Evolutionary conservation across 2,888 invertebrate species (phyloP).

Genomic region (Athalia circularis): DNA sequence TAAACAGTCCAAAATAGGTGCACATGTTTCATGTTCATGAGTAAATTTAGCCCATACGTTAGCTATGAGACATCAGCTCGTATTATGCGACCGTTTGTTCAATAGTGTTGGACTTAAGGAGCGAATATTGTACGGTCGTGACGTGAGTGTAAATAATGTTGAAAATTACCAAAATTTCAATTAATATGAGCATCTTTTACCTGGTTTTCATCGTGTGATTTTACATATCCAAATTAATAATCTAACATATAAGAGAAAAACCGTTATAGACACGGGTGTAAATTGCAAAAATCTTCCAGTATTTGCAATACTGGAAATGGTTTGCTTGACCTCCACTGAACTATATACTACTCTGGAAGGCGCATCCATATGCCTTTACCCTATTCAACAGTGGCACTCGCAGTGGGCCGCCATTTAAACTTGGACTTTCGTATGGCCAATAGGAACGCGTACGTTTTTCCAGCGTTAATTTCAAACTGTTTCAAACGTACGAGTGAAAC

Average conservation of each 20-base stretch:
- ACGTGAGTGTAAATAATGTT: neutral
- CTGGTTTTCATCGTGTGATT: neutral
- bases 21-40: conserved; percentile 37
- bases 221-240: neutral
- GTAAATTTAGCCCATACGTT: conserved; percentile 47
- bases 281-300: neutral
- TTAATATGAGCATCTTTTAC: neutral
- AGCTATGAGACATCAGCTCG: conserved; percentile 48
- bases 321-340: neutral
- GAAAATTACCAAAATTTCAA: neutral
- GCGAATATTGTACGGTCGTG: neutral
- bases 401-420: too few relatives aligned
- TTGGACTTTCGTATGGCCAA: too few relatives aligned
- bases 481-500: too few relatives aligned
- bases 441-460: too few relatives aligned
- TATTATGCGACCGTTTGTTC: conserved; percentile 41
- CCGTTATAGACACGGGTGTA: neutral
- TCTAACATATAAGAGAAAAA: conserved; percentile 9
- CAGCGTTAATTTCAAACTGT: too few relatives aligned
- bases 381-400: too few relatives aligned
- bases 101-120: conserved; percentile 3
- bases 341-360: too few relatives aligned
- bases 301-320: neutral
- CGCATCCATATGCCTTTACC: too few relatives aligned
- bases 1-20: conserved; percentile 46